Evolutionary conservation across 1,140 invertebrate species (phyloP).

Genomic region (Zaprionus nigranus): DNA sequence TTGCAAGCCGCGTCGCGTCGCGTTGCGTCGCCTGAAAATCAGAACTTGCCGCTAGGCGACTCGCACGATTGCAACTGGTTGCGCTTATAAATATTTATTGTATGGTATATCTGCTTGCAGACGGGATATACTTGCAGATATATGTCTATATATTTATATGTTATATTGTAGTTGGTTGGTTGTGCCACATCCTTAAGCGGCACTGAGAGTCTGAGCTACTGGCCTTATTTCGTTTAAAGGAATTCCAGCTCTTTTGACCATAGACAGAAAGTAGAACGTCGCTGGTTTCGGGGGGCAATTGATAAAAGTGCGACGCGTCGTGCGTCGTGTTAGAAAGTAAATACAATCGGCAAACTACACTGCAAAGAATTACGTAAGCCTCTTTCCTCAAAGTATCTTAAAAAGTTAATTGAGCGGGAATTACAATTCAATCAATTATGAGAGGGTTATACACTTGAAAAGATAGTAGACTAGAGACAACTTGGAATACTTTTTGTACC

Average conservation of each 20-base stretch:
- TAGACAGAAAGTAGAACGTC: constrained; percentile 68
- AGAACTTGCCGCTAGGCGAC: constrained; percentile 73
- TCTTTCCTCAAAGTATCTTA: not conserved
- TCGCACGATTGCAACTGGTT: constrained; percentile 61
- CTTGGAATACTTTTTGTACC: no score
- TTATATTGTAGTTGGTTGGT: not conserved
- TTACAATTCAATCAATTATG: not conserved
- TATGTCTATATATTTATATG: constrained; percentile 24
- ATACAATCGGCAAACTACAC: constrained; percentile 31
- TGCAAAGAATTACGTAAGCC: constrained; percentile 17
- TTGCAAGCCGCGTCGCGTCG: constrained; percentile 47
- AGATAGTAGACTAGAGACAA: not conserved
- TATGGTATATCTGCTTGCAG: constrained; percentile 66
- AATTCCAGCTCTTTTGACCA: constrained; percentile 51
- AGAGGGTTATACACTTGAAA: not conserved
- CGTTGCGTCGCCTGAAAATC: constrained; percentile 75
- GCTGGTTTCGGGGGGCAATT: constrained; percentile 42
- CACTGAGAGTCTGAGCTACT: constrained; percentile 59
- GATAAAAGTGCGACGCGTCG: constrained; percentile 44
- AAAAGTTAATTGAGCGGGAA: not conserved
- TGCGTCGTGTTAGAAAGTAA: constrained; percentile 77
- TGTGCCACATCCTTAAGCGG: constrained; percentile 66
- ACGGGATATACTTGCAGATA: constrained; percentile 15
- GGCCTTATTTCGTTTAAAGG: constrained; percentile 68
- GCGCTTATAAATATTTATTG: constrained; percentile 75